These are phyloP conservation scores for Hypotaenidia okinawae DNA, from an alignment of 2,797 vertebrate genomes.

Conservation along the genomic window DNA sequence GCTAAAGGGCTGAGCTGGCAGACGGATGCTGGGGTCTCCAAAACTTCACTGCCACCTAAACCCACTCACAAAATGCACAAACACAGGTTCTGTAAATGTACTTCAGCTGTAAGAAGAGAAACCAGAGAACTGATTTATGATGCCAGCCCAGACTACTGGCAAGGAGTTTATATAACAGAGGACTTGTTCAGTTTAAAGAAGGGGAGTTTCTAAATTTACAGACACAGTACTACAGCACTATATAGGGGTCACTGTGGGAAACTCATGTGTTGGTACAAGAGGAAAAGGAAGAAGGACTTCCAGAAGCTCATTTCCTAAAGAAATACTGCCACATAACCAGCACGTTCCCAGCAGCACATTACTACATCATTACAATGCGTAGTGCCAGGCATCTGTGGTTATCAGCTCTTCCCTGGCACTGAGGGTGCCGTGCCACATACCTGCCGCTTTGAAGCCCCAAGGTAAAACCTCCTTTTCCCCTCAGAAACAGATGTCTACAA, in stretches of 20 bases:
- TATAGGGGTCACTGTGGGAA: rapidly evolving
- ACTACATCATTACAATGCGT: rapidly evolving
- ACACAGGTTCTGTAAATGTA: rapidly evolving
- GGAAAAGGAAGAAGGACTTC: not conserved
- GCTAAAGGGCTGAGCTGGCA: no score
- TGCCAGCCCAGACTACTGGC: not conserved
- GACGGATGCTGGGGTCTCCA: rapidly evolving
- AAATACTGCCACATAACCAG: no score
- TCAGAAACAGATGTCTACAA: not conserved
- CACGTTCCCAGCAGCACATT: rapidly evolving
- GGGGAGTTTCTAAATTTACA: not conserved
- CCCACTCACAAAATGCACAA: rapidly evolving
- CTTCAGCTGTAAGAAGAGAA: not conserved
- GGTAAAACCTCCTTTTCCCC: not conserved
- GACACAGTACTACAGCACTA: rapidly evolving
- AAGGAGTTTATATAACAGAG: not conserved
- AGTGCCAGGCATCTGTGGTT: not conserved
- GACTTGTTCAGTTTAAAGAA: not conserved
- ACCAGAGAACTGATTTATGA: rapidly evolving
- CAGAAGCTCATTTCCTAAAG: not conserved
- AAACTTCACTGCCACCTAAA: not conserved
- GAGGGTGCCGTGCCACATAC: not conserved
- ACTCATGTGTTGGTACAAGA: rapidly evolving
- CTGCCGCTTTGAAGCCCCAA: not conserved
- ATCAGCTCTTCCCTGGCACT: not conserved